phyloP scores from a whole-genome alignment of 2,113 vertebrate species.

The Menura novaehollandiae region DNA sequence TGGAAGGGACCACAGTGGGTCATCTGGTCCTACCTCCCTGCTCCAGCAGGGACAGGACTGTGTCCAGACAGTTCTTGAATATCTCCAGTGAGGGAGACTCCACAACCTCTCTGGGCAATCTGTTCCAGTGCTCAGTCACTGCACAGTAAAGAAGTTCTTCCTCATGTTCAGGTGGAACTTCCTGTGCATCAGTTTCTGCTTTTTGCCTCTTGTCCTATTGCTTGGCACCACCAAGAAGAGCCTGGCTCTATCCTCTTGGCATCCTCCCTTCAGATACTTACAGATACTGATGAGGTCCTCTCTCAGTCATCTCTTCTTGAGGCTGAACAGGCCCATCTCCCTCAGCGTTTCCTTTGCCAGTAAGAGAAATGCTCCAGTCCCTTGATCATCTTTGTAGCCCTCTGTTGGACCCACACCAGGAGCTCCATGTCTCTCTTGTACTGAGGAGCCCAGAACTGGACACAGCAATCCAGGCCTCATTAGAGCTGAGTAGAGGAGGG shows the following conservation, averaged over 20 bases:
- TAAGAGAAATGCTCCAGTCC: background rate
- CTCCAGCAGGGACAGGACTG: background rate
- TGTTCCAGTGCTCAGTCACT: background rate
- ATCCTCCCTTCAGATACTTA: background rate
- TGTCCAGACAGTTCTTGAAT: background rate
- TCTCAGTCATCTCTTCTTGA: background rate
- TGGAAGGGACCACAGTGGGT: background rate
- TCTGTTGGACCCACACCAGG: background rate
- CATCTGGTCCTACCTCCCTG: background rate
- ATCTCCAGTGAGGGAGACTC: background rate
- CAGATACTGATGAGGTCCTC: accelerated
- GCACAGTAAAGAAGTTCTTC: background rate
- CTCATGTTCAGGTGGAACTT: background rate
- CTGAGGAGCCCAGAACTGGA: background rate
- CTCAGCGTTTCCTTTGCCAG: background rate
- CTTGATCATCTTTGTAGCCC: background rate
- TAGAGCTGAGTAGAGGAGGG: background rate
- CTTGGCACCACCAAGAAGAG: too few relatives aligned
- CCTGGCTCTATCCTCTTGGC: background rate
- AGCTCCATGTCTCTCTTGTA: background rate
- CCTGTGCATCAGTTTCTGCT: background rate
- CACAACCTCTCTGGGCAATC: background rate
- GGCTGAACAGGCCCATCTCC: background rate
- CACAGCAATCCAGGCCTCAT: background rate
- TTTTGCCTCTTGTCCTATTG: background rate